Base-by-base conservation (phyloP, 92 coral and sea anemone genomes). In the Porites rus region DNA sequence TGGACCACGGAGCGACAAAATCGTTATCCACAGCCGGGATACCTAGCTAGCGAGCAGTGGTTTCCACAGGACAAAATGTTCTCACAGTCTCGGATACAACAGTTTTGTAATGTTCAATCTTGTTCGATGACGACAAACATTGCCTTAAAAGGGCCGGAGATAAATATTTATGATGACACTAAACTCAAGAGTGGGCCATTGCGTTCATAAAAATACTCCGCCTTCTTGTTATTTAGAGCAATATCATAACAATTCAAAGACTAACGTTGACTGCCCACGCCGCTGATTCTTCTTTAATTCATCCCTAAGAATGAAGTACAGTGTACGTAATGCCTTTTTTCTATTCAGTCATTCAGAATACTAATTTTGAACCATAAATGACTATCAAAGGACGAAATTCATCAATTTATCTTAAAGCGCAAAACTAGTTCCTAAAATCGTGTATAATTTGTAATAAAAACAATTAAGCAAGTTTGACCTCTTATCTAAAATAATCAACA, bases 401-500 rank as follows among this genome's bases (percentile, higher is more conserved):
- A 38, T 38, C 46, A 38, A 6, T 38, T 38, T 38, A 4, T 38
- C 46, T 38, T 38, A 38, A 38, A 38, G 46, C 46, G 46, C 46
- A 38, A 38, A 38, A 4, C 46, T 38, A 38, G 18, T 9, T 46
- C 51, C 22, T 65, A 53, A 13, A 64, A 72, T 25, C 51, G 73
- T 78, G 82, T 78, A 17, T 72, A 72, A 72, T n/a, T 65, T 78
- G 70, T 7, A 78, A 46, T 78, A 4, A 78, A 65, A 78, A 11
- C 73, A 78, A 65, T 78, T 78, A 78, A 22, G 56, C 4, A 18
- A 16, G 58, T 78, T 78, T 62, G 59, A 38, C 46, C 46, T 38
- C 46, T 38, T 38, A 38, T 3, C 9, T 53, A 56, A 56, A 56
- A 56, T 64, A 65, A 66, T 80, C 84, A 80, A 12, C 28, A 54